Base-by-base conservation (phyloP, 30 jellyfish, hydroid and myxozoan species). In the Turritopsis rubra region DNA sequence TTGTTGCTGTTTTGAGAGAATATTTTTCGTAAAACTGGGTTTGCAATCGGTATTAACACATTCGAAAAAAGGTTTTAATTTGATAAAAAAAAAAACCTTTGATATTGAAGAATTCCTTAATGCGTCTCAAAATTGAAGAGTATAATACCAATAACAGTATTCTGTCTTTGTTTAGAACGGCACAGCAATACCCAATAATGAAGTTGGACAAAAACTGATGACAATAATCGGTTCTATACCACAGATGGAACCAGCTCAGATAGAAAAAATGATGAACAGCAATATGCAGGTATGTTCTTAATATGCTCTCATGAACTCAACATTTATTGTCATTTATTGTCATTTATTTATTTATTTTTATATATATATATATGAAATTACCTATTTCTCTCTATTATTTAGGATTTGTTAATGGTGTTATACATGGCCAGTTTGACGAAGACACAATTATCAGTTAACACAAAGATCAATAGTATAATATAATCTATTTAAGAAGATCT, bases 321-420 rank as follows among this genome's bases (percentile, higher is more conserved):
- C 13, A 3, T 41, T 41, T 13, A 41, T 41, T 41, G 5, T 13
- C 60, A 41, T 41, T 3, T 13, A 41, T 3, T 41, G 9, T 68
- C 77, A 68, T 23, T 1, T 68, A 9, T 27, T 68, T 68, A n/a
- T 28, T 26, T 31, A 28, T 72, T 66, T 79, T 41, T 28, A n/a
- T n/a, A n/a, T n/a, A n/a, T n/a, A n/a, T n/a, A n/a, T n/a, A n/a
- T n/a, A n/a, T n/a, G n/a, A n/a, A n/a, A n/a, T n/a, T n/a, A n/a
- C n/a, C n/a, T n/a, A n/a, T n/a, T n/a, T n/a, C n/a, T n/a, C n/a
- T n/a, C n/a, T n/a, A n/a, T n/a, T n/a, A 71, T 84, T 54, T 70
- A 93, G 99, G 99, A 93, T 88, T 86, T 93, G 82, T 86, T 93
- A 72, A 88, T 93, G 96, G 99, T 93, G 22, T 72, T 93, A 85